Conservation (phyloP, 2,888 invertebrate species). For the Thymelicus sylvestris region DNA sequence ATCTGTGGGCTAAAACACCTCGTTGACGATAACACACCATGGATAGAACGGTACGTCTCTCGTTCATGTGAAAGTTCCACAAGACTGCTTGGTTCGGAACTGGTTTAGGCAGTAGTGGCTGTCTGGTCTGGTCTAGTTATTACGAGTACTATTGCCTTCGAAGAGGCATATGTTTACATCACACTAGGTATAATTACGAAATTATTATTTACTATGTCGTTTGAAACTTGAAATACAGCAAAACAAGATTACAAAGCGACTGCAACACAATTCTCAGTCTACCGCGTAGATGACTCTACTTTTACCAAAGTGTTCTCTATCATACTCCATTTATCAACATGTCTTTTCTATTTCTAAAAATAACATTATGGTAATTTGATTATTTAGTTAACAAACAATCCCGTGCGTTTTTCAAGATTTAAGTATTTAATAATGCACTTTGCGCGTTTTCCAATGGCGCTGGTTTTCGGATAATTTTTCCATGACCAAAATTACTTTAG, state of each 20-base stretch:
- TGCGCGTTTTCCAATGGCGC: too few species aligned
- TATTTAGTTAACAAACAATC: too few species aligned
- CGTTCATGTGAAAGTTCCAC: conserved; percentile 51
- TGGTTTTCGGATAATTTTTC: too few species aligned
- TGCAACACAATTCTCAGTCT: too few species aligned
- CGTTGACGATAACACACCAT: conserved; percentile 65
- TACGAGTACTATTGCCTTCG: conserved; percentile 50
- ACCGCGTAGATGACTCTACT: too few species aligned
- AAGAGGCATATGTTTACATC: conserved; percentile 40
- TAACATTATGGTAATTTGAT: too few species aligned
- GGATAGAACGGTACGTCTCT: conserved; percentile 68
- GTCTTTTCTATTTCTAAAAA: too few species aligned
- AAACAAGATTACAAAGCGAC: not conserved
- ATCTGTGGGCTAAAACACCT: conserved; percentile 78
- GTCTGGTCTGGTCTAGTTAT: conserved; percentile 49
- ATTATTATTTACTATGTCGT: conserved; percentile 13
- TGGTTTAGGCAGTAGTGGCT: conserved; percentile 57
- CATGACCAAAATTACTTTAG: too few species aligned
- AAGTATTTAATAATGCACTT: too few species aligned
- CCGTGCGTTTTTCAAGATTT: too few species aligned
- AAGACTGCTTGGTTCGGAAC: conserved; percentile 52
- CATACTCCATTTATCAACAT: too few species aligned
- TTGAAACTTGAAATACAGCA: conserved; percentile 3
- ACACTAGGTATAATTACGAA: conserved; percentile 11
- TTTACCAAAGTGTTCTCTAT: too few species aligned